A percentile compares a stretch with the other conserved stretches of the same genome.
Conservation (phyloP, 1,140 invertebrate species). For the Drosophila willistoni region DNA sequence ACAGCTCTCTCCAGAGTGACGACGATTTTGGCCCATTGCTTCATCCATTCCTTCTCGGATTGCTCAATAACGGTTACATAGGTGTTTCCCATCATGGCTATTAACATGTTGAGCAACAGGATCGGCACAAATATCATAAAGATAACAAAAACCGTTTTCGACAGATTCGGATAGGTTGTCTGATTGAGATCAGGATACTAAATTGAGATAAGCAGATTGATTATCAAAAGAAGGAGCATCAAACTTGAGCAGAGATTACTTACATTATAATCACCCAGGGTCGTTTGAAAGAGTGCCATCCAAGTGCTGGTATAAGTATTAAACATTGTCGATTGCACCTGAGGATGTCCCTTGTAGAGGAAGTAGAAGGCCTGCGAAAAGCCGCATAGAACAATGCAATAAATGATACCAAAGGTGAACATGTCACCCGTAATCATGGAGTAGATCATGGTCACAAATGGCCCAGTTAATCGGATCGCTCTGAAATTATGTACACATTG, state of each 20-base stretch:
- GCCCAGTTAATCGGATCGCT: slow-evolving; percentile 95
- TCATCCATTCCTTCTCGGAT: slow-evolving; percentile 99
- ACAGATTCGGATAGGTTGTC: slow-evolving; percentile 94
- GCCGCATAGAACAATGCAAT: slow-evolving; percentile 95
- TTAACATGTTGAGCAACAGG: slow-evolving; percentile 97
- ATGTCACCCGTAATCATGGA: slow-evolving; percentile 99
- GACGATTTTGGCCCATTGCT: slow-evolving; percentile 99
- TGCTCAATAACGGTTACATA: slow-evolving; percentile 99
- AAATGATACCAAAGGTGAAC: slow-evolving; percentile 98
- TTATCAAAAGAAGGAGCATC: no score
- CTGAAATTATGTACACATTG: slow-evolving; percentile 84
- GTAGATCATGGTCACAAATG: slow-evolving; percentile 99
- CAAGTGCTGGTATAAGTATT: slow-evolving; percentile 95
- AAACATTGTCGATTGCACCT: slow-evolving; percentile 90
- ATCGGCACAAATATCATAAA: slow-evolving; percentile 99
- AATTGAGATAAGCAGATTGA: slow-evolving; percentile 45
- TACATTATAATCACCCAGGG: slow-evolving; percentile 98
- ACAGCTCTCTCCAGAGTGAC: slow-evolving; percentile 97
- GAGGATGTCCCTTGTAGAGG: slow-evolving; percentile 95
- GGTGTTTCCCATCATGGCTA: slow-evolving; percentile 99
- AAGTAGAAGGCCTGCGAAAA: slow-evolving; percentile 99
- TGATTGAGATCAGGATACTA: slow-evolving; percentile 95
- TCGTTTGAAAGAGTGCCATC: slow-evolving; percentile 99
- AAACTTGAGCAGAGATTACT: slow-evolving; percentile 70
- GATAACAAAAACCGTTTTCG: slow-evolving; percentile 96